Percentiles rank a stretch among this genome's conserved stretches.
Conservation (phyloP, 1,140 invertebrate species). For the Psilanteris sp. region DNA sequence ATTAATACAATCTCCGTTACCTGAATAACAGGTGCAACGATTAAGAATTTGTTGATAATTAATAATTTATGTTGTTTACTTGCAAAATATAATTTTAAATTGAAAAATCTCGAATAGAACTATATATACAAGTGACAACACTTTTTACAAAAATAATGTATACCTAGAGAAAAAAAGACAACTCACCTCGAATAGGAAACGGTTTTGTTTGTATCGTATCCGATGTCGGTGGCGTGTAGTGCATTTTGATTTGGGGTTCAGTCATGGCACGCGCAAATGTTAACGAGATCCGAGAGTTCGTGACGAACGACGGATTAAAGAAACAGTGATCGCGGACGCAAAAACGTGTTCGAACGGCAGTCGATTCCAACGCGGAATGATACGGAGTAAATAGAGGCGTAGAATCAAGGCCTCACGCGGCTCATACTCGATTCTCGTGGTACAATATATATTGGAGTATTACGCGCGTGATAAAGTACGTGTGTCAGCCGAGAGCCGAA, state of each 20-base stretch:
- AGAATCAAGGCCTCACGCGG: slow-evolving; percentile 41
- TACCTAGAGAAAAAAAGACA: background rate
- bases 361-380: slow-evolving; percentile 17
- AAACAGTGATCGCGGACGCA: background rate
- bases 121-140: too few relatives aligned
- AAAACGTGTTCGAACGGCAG: background rate
- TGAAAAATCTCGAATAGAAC: too few relatives aligned
- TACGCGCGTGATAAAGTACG: slow-evolving; percentile 43
- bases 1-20: too few relatives aligned
- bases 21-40: too few relatives aligned
- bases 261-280: slow-evolving; percentile 63
- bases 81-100: too few relatives aligned
- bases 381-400: slow-evolving; percentile 36
- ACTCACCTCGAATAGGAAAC: slow-evolving; percentile 88
- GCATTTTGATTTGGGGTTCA: slow-evolving; percentile 72
- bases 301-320: background rate
- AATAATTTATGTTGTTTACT: too few relatives aligned
- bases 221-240: slow-evolving; percentile 84
- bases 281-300: background rate
- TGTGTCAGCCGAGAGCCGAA: slow-evolving; percentile 16
- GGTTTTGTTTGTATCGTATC: slow-evolving; percentile 92
- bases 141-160: too few relatives aligned
- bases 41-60: too few relatives aligned
- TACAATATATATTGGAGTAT: slow-evolving; percentile 35
- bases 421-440: slow-evolving; percentile 18